Conservation (phyloP, 2,888 invertebrate genomes). For the Carterocephalus palaemon region DNA sequence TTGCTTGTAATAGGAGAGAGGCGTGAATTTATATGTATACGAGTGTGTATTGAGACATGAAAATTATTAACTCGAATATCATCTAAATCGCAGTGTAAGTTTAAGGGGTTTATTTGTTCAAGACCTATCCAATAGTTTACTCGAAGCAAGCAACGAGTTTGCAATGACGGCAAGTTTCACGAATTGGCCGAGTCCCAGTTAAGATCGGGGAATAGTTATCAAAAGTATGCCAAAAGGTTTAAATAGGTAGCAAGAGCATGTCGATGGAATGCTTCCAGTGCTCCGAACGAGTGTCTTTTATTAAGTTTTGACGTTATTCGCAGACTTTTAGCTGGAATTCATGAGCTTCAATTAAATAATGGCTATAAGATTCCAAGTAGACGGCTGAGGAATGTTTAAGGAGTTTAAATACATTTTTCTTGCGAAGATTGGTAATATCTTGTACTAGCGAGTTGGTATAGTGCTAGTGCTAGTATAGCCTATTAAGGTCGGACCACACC, state of each 20-base stretch:
- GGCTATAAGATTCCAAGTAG: constrained; percentile 15
- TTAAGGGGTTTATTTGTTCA: constrained; percentile 15
- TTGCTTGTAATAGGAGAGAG: too few relatives aligned
- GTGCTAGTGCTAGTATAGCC: too few relatives aligned
- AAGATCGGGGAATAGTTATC: constrained; percentile 18
- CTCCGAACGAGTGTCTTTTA: neutral
- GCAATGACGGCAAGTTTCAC: constrained; percentile 16
- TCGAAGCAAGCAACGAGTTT: constrained; percentile 14
- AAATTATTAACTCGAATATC: too few relatives aligned
- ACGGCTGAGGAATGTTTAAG: too few relatives aligned
- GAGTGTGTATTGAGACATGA: too few relatives aligned
- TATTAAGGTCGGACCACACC: too few relatives aligned
- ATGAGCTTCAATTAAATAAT: constrained; percentile 19
- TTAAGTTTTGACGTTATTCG: constrained; percentile 9
- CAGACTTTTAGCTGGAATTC: constrained; percentile 12
- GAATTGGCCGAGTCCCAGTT: constrained; percentile 19
- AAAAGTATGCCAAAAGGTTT: constrained; percentile 14
- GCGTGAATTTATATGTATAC: too few relatives aligned
- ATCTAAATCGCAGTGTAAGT: constrained; percentile 3
- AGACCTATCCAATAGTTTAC: constrained; percentile 11
- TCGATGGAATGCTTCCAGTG: neutral
- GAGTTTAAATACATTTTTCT: too few relatives aligned
- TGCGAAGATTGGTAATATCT: too few relatives aligned
- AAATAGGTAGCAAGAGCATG: constrained; percentile 9
- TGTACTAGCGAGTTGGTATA: too few relatives aligned